Evolutionary conservation across 2,797 vertebrate species (phyloP).

Genomic region (Eupleurogrammus muticus): DNA sequence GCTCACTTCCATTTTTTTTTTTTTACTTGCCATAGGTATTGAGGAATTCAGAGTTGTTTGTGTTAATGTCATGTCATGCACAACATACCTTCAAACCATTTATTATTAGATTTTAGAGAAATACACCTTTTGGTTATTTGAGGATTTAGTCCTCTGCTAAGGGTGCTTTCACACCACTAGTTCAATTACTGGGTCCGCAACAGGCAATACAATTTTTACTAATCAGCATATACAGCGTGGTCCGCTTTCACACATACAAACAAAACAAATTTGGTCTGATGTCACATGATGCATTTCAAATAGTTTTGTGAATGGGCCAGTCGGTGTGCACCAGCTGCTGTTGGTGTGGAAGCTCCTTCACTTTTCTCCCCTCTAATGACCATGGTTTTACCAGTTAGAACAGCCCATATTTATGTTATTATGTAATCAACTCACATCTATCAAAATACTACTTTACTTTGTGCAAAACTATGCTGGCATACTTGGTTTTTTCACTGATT

Average conservation of each 20-base stretch:
- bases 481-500: background rate
- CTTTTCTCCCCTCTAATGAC: too few relatives aligned
- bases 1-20: constrained; percentile 10
- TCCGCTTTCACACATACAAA: too few relatives aligned
- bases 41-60: constrained; percentile 22
- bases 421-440: background rate
- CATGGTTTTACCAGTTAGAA: background rate
- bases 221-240: too few relatives aligned
- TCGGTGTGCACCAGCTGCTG: too few relatives aligned
- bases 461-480: too few relatives aligned
- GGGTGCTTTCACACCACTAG: too few relatives aligned
- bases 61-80: constrained; percentile 19
- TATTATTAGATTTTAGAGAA: constrained; percentile 19
- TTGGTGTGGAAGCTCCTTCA: too few relatives aligned
- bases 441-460: background rate
- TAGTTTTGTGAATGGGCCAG: too few relatives aligned
- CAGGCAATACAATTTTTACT: too few relatives aligned
- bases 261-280: too few relatives aligned
- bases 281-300: too few relatives aligned
- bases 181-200: too few relatives aligned
- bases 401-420: background rate
- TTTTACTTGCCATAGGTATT: constrained; percentile 15
- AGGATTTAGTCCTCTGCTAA: background rate
- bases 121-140: background rate
- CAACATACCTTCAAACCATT: constrained; percentile 30